These are phyloP conservation scores for Alectoris magna DNA, from an alignment of 2,797 vertebrate species.

Conservation along the genomic window DNA sequence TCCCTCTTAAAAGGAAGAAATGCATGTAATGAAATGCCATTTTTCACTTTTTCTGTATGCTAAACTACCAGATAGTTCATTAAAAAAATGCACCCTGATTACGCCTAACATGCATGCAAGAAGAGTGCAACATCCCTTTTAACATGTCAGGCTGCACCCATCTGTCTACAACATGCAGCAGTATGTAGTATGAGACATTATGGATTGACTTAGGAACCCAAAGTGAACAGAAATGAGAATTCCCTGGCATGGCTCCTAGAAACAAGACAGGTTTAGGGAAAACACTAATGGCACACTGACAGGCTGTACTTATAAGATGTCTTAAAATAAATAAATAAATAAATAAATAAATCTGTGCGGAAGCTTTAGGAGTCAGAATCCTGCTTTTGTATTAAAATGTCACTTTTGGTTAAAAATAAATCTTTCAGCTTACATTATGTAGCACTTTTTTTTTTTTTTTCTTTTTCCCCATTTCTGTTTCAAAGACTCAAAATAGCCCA, in stretches of 20 bases:
- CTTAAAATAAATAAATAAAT: neutral
- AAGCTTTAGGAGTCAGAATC: conserved; percentile 42
- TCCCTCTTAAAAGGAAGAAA: conserved; percentile 42
- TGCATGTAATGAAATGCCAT: neutral
- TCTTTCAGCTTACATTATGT: conserved; percentile 26
- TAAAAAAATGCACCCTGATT: rapidly evolving
- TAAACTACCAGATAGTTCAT: neutral
- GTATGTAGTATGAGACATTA: neutral
- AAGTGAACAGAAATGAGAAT: neutral
- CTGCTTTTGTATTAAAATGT: neutral
- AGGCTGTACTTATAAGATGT: conserved; percentile 1
- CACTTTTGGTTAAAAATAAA: conserved; percentile 52
- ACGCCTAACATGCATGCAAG: neutral
- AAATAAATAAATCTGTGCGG: neutral
- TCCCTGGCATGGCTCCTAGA: neutral
- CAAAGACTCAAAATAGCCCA: conserved; percentile 55
- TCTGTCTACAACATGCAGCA: neutral
- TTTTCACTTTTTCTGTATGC: neutral
- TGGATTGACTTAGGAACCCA: neutral
- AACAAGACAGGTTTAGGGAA: neutral
- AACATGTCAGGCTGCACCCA: neutral
- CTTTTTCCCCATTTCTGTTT: conserved; percentile 22
- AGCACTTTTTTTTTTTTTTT: neutral
- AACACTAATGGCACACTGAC: neutral
- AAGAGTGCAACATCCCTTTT: neutral